Conservation (phyloP, 2,797 vertebrate genomes). For the Falco naumanni region DNA sequence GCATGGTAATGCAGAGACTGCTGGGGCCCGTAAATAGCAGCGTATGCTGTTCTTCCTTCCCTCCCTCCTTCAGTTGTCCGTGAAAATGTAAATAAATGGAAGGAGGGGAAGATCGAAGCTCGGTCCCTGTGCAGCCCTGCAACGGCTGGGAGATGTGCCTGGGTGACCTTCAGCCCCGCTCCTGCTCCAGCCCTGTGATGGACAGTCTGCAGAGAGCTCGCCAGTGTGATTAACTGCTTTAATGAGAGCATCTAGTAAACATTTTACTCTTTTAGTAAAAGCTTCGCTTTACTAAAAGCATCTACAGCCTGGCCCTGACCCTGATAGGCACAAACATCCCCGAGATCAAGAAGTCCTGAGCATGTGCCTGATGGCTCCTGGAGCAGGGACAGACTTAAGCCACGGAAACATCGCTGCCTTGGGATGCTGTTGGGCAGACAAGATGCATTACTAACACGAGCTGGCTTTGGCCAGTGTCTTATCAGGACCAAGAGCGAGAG, state of each 20-base stretch:
- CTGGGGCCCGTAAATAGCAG: background rate
- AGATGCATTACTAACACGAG: fast-evolving
- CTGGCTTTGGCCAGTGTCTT: background rate
- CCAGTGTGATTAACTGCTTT: background rate
- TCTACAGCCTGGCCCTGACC: background rate
- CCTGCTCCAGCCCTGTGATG: fast-evolving
- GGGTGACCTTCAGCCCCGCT: background rate
- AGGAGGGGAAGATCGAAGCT: background rate
- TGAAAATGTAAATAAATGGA: background rate
- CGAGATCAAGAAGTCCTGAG: background rate
- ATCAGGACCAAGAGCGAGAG: background rate
- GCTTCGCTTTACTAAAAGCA: background rate
- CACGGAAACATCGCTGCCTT: fast-evolving
- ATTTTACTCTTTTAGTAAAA: too few relatives aligned
- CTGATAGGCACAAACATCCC: background rate
- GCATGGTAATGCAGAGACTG: background rate
- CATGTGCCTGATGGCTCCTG: fast-evolving
- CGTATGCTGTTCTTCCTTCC: fast-evolving
- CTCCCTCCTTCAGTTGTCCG: fast-evolving
- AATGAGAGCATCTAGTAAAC: background rate
- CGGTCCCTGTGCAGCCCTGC: background rate
- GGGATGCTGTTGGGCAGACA: background rate
- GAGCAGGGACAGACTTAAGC: background rate
- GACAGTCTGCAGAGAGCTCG: background rate
- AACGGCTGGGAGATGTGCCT: fast-evolving